phyloP scores from a whole-genome alignment of 2,113 vertebrate genomes.

The Pipa parva region DNA sequence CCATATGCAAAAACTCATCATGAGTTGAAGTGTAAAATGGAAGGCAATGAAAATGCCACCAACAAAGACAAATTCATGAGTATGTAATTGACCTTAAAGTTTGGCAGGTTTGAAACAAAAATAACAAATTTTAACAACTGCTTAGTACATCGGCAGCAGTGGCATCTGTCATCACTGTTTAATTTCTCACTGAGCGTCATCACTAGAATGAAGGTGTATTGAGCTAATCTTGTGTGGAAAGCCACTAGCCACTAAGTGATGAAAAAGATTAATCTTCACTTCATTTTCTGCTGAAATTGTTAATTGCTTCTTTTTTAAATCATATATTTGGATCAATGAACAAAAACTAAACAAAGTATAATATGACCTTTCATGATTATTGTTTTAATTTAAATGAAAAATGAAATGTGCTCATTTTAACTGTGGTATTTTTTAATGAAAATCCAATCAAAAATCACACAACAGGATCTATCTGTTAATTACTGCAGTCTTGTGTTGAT shows the following conservation, averaged over 20 bases:
- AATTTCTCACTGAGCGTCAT: constrained; percentile 26
- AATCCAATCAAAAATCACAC: no score
- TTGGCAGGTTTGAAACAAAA: constrained; percentile 21
- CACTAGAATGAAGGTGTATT: constrained; percentile 11
- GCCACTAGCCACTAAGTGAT: background rate
- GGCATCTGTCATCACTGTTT: constrained; percentile 27
- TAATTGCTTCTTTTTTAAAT: no score
- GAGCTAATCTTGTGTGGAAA: constrained; percentile 14
- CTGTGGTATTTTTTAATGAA: no score
- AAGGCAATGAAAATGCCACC: constrained; percentile 30
- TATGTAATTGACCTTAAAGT: constrained; percentile 34
- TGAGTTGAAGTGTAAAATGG: constrained; percentile 16
- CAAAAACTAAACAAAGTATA: no score
- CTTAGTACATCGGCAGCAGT: constrained; percentile 4
- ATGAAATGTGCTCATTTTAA: no score
- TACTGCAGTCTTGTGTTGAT: no score
- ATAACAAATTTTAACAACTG: constrained; percentile 13
- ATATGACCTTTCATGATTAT: no score
- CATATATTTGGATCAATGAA: no score
- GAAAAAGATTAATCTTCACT: no score
- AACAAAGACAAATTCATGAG: constrained; percentile 34
- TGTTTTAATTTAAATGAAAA: no score
- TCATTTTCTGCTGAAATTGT: no score
- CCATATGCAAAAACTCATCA: constrained; percentile 16
- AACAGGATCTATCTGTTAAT: no score